Evolutionary conservation across 1,140 invertebrate species (phyloP).

Genomic region (Maniola jurtina): DNA sequence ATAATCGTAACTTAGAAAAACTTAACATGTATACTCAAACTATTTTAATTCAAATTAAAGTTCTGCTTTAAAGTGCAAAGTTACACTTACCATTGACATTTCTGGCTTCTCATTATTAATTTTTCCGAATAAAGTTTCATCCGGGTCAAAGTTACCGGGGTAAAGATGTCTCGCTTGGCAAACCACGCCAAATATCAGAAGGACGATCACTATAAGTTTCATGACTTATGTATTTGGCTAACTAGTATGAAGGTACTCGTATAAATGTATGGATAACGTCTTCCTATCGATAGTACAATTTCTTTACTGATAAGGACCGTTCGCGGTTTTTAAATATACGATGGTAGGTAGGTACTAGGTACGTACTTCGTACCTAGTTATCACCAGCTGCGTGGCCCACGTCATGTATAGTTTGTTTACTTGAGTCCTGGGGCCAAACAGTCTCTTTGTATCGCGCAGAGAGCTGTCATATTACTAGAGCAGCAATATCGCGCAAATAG

Average conservation of each 20-base stretch:
- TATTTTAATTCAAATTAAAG: background rate
- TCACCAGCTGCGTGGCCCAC: conserved; percentile 34
- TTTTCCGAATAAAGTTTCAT: conserved; percentile 13
- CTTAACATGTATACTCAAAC: no score
- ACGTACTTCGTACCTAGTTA: conserved; percentile 28
- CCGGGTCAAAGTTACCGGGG: conserved; percentile 22
- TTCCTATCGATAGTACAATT: conserved; percentile 15
- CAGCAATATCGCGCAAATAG: no score
- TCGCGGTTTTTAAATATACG: conserved; percentile 36
- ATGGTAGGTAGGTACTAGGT: no score
- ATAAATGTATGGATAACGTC: background rate
- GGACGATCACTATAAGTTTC: conserved; percentile 29
- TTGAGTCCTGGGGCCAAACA: conserved; percentile 33
- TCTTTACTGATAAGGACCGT: conserved; percentile 28
- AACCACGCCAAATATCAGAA: conserved; percentile 30
- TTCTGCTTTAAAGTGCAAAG: background rate
- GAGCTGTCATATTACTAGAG: no score
- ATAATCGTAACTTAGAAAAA: no score
- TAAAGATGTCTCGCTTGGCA: conserved; percentile 40
- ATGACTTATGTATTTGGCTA: background rate
- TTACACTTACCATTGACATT: conserved; percentile 28
- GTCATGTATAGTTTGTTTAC: conserved; percentile 29
- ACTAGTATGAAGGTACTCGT: no score
- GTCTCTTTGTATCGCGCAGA: conserved; percentile 24
- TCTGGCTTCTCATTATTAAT: conserved; percentile 13